Base-by-base conservation (phyloP, 2,888 invertebrate species). In the Vesta saturnalis region DNA sequence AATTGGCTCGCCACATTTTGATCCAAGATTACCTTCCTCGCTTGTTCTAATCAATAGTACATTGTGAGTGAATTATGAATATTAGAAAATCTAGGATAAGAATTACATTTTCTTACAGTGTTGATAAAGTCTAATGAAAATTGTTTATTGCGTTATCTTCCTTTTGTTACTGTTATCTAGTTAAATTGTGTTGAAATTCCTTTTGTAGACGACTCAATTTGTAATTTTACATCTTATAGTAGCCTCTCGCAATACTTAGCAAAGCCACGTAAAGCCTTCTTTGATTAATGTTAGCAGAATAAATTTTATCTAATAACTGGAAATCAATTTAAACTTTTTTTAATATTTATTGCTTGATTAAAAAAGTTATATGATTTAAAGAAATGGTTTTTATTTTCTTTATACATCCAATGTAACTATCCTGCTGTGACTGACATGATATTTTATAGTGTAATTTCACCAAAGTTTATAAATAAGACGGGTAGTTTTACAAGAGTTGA, bases 11-110 rank as follows among this genome's bases (percentile, higher is more conserved):
- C 47, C 47, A 14, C 47, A 49, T 14, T 49, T 49, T 49, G 47
- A 49, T 49, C 47, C 18, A 49, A 49, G 47, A 49, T 49, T 49
- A 49, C 47, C 47, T 49, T 49, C 47, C 47, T 49, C 47, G 47
- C 47, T 49, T 49, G 47, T 49, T 14, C 47, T 49, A 49, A 49
- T 49, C 47, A 49, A 49, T 49, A 49, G 47, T 49, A 49, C 47
- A 49, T 49, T 49, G 5, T 49, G 47, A 49, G 47, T 49, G 47
- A 49, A 49, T 8, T 49, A 49, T 49, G 4, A 49, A 49, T 49
- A 49, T 49, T 49, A 49, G 47, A 49, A 49, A 15, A 8, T 49
- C 47, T 49, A 49, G 47, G 47, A 49, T 49, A 49, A 49, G 47
- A 15, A 18, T 39, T 18, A 49, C 47, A 49, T 49, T 49, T 49